These are phyloP conservation scores for Atlantisia rogersi DNA, from an alignment of 2,113 vertebrate species.

Conservation along the genomic window DNA sequence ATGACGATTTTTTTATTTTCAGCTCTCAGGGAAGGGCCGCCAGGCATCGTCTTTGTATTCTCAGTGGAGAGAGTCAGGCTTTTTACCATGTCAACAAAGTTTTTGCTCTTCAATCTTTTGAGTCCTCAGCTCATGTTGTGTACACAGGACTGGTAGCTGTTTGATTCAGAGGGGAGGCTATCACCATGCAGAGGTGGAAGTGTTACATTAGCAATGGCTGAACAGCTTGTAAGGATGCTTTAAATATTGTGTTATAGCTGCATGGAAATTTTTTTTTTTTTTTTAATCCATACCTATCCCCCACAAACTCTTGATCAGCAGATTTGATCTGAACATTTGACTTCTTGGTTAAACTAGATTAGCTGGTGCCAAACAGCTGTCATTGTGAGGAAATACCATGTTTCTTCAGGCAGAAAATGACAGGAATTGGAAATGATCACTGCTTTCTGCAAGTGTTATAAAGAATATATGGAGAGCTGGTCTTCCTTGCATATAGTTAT, in stretches of 20 bases:
- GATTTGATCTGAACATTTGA: background rate
- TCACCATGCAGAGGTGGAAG: background rate
- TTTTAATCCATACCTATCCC: background rate
- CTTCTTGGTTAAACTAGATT: background rate
- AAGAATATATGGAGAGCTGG: background rate
- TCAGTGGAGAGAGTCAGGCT: background rate
- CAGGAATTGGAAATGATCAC: background rate
- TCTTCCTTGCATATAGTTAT: background rate
- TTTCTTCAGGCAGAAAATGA: background rate
- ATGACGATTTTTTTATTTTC: background rate
- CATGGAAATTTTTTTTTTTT: background rate
- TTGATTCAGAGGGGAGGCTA: background rate
- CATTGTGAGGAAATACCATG: background rate
- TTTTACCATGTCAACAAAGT: background rate
- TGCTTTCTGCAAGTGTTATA: background rate
- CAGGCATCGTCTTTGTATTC: background rate
- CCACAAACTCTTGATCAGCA: background rate
- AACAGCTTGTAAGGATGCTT: background rate
- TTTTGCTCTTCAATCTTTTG: background rate
- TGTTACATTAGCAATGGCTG: background rate
- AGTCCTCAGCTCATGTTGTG: background rate
- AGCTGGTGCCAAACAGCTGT: background rate
- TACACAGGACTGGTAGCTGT: background rate
- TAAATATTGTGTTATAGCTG: background rate
- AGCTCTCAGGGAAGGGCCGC: background rate